Percentiles rank a stretch among this genome's conserved stretches.
Conservation (phyloP, 2,113 vertebrate genomes). For the Lepisosteus osseus region DNA sequence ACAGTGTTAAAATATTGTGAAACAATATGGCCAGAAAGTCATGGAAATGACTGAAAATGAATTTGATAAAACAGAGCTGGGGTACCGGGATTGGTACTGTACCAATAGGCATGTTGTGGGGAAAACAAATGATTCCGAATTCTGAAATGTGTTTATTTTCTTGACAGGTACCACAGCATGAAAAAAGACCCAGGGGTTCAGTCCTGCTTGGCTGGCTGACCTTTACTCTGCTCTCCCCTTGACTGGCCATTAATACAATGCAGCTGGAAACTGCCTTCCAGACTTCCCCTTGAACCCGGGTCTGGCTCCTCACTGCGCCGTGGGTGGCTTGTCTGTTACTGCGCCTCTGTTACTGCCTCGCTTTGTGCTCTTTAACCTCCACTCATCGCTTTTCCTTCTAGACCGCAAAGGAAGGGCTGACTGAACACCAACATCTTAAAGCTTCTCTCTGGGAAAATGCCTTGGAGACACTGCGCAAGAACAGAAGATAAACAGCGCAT, state of each 20-base stretch:
- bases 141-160: background rate
- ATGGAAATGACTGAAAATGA: no score
- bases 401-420: no score
- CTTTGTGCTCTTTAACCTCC: background rate
- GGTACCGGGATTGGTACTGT: no score
- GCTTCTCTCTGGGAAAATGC: no score
- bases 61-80: no score
- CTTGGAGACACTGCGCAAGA: no score
- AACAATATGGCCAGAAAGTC: no score
- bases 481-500: no score
- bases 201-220: background rate
- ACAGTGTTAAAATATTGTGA: no score
- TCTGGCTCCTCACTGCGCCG: background rate
- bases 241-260: background rate
- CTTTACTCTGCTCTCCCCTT: background rate
- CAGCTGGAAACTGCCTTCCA: background rate
- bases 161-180: background rate
- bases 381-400: background rate
- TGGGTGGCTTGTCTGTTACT: background rate
- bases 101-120: no score
- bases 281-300: background rate
- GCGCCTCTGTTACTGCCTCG: background rate
- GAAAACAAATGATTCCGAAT: no score
- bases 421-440: no score
- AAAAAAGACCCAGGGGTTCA: background rate